Evolutionary conservation across 1,140 invertebrate genomes (phyloP).

Genomic region (Aradophagus sp.): DNA sequence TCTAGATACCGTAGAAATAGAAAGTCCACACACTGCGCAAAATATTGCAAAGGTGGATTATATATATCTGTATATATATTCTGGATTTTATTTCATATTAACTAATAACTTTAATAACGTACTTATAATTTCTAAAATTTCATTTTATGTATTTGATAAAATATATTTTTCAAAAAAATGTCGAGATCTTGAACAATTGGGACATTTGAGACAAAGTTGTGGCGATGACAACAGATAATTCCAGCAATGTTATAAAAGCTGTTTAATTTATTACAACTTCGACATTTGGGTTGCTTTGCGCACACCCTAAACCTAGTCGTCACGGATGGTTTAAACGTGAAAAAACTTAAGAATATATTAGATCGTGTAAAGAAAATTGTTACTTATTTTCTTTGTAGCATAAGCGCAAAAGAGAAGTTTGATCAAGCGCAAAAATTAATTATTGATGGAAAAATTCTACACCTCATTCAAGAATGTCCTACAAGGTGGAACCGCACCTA

Average conservation of each 20-base stretch:
- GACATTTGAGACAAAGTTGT: slow-evolving; percentile 57
- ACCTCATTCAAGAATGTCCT: slow-evolving; percentile 53
- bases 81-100: neutral
- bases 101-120: too few species aligned
- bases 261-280: slow-evolving; percentile 37
- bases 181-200: too few species aligned
- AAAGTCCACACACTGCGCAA: slow-evolving; percentile 3
- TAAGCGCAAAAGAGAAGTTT: slow-evolving; percentile 43
- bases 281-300: slow-evolving; percentile 60
- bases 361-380: slow-evolving; percentile 61
- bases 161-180: slow-evolving; percentile 5
- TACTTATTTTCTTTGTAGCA: slow-evolving; percentile 55
- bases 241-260: slow-evolving; percentile 58
- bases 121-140: too few species aligned
- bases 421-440: slow-evolving; percentile 11
- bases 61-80: too few species aligned
- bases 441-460: slow-evolving; percentile 26
- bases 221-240: slow-evolving; percentile 60
- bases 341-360: slow-evolving; percentile 25
- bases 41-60: slow-evolving; percentile 8
- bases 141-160: too few species aligned
- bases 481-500: slow-evolving; percentile 66
- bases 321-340: neutral
- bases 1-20: neutral
- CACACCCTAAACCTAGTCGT: slow-evolving; percentile 60